These are phyloP conservation scores for Thymelicus lineola DNA, from an alignment of 2,888 invertebrate species.

Conservation along the genomic window DNA sequence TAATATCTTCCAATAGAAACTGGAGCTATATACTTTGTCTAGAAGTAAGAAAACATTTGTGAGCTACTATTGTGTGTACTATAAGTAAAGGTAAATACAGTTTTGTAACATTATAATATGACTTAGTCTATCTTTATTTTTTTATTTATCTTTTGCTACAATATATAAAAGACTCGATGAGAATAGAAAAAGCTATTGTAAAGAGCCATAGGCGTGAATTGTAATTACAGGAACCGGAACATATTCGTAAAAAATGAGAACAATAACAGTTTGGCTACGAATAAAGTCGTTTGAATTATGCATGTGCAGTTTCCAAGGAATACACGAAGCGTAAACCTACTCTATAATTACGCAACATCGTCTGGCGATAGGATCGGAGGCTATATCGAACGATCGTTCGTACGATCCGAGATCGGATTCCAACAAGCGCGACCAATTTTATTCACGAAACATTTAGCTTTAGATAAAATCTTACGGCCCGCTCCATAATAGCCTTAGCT, in stretches of 20 bases:
- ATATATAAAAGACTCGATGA: not conserved
- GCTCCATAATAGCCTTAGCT: constrained; percentile 58
- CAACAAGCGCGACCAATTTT: constrained; percentile 80
- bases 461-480: constrained; percentile 73
- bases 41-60: not conserved
- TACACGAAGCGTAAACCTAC: constrained; percentile 54
- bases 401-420: constrained; percentile 70
- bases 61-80: not conserved
- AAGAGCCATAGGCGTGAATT: not conserved
- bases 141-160: too few species aligned
- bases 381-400: constrained; percentile 57
- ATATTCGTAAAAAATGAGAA: constrained; percentile 27
- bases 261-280: constrained; percentile 27
- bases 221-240: constrained; percentile 25
- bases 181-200: not conserved
- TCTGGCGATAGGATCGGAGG: constrained; percentile 61
- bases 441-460: constrained; percentile 80
- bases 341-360: constrained; percentile 76
- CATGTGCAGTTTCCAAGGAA: constrained; percentile 64
- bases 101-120: too few species aligned
- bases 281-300: constrained; percentile 58
- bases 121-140: too few species aligned
- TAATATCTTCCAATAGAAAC: not conserved
- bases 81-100: too few species aligned
- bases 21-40: not conserved